Base-by-base conservation (phyloP, 37 sponge, comb jelly and placozoan genomes). In the Cladorhizidae sp. region DNA sequence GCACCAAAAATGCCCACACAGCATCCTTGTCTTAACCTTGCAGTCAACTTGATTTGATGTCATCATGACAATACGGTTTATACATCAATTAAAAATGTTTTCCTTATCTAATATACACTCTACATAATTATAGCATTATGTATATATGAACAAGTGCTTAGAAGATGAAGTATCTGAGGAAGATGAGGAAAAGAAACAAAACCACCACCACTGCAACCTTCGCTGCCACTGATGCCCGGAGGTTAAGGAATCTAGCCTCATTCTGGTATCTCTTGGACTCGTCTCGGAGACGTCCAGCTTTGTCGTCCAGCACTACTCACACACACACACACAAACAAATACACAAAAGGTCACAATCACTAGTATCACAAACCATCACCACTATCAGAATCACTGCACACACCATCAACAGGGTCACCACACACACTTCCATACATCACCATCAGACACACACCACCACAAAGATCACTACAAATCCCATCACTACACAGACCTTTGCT, bases 191-290 rank as follows among this genome's bases (percentile, higher is more conserved):
- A 40, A 95, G 54, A 33, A 95, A 77, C 3, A 95, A 40, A 0
- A 90, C 72, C 18, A 92, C 83, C 49, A 36, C 94, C 1, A 92
- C 55, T 22, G 90, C 96, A 20, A 83, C 67, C 78, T 93, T 89
- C 64, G 81, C 81, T 28, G 94, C 94, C 17, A 89, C 77, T 0
- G 94, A 89, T n/a, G 93, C 35, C 1, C 94, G 67, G n/a, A 97
- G 74, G 81, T 97, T 97, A 22, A 97, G 81, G 25, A 81, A 75
- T 23, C 74, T 64, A 0, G 98, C 96, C 72, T 95, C 91, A n/a
- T 87, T 87, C 39, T 75, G 50, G 87, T 92, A 97, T 42, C 35
- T 85, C 81, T 80, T 64, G 2, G 98, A 97, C 57, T 83, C 40
- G 70, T 81, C 80, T 17, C 86, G 87, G 32, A 97, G 77, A 38